A percentile compares a stretch with the other conserved stretches of the same genome.
Conservation (phyloP, 2,888 invertebrate genomes). For the Plebejus anna region DNA sequence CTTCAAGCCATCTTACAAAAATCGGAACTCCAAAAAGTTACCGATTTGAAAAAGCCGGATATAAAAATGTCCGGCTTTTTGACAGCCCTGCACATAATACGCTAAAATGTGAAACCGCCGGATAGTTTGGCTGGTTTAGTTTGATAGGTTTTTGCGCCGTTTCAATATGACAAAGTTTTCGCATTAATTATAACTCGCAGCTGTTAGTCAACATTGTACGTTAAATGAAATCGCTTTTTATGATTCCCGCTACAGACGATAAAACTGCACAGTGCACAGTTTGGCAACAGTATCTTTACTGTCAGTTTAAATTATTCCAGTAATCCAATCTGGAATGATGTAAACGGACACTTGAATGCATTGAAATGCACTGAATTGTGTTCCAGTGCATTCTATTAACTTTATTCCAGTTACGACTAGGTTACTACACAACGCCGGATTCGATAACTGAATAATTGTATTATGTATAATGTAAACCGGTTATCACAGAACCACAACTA, state of each 20-base stretch:
- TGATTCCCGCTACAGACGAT: neutral
- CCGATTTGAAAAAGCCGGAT: neutral
- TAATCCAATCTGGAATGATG: too few species aligned
- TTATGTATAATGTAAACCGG: too few species aligned
- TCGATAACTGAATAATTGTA: too few species aligned
- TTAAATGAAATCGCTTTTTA: slow-evolving; percentile 13
- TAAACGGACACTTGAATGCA: too few species aligned
- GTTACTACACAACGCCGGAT: too few species aligned
- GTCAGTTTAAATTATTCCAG: neutral
- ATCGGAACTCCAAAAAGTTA: too few species aligned
- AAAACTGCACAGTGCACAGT: neutral
- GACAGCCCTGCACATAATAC: slow-evolving; percentile 55
- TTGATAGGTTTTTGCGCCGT: slow-evolving; percentile 34
- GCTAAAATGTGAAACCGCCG: slow-evolving; percentile 64
- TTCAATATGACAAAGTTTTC: slow-evolving; percentile 31
- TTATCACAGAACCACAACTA: too few species aligned
- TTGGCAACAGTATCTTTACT: neutral
- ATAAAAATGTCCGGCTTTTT: neutral
- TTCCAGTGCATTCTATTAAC: too few species aligned
- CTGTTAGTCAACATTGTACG: slow-evolving; percentile 26
- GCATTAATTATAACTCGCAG: slow-evolving; percentile 31
- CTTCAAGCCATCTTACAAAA: too few species aligned
- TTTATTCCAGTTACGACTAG: too few species aligned
- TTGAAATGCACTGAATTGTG: too few species aligned
- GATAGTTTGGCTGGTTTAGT: slow-evolving; percentile 49